Evolutionary conservation across 1,140 invertebrate genomes (phyloP).

Genomic region (Aleiodes sp.): DNA sequence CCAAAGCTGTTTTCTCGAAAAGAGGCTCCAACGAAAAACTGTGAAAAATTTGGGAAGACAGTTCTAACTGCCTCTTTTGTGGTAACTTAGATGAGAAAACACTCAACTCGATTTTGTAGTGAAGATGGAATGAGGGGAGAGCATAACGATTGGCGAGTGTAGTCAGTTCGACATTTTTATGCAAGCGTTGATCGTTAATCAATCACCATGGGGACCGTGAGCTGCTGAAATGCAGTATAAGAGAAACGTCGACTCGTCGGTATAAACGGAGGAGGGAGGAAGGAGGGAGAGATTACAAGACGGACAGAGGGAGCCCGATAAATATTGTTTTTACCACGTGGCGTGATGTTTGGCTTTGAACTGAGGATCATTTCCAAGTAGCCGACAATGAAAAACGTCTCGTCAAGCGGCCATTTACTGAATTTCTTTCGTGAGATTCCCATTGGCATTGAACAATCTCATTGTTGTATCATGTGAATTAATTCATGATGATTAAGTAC

Average conservation of each 20-base stretch:
- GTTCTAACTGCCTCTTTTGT: too few species aligned
- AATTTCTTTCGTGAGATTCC: not conserved
- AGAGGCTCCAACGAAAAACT: not conserved
- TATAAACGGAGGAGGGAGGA: conserved; percentile 17
- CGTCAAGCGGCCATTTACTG: too few species aligned
- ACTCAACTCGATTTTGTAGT: too few species aligned
- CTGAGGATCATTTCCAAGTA: conserved; percentile 47
- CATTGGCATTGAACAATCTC: not conserved
- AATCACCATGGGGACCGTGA: conserved; percentile 46
- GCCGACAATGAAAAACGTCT: conserved; percentile 10
- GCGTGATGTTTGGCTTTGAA: conserved; percentile 34
- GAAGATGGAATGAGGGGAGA: not conserved
- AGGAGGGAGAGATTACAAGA: conserved; percentile 19
- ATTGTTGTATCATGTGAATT: not conserved
- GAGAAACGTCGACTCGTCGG: conserved; percentile 18
- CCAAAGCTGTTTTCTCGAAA: too few species aligned
- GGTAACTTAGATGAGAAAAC: too few species aligned
- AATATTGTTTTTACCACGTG: conserved; percentile 52
- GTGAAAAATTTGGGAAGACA: not conserved
- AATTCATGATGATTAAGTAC: not conserved
- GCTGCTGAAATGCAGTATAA: too few species aligned
- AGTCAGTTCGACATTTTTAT: conserved; percentile 49
- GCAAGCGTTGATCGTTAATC: conserved; percentile 57
- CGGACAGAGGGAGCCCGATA: conserved; percentile 44
- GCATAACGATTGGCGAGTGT: not conserved